Evolutionary conservation across 2,888 invertebrate genomes (phyloP).

Genomic region (Tridacna gigas): DNA sequence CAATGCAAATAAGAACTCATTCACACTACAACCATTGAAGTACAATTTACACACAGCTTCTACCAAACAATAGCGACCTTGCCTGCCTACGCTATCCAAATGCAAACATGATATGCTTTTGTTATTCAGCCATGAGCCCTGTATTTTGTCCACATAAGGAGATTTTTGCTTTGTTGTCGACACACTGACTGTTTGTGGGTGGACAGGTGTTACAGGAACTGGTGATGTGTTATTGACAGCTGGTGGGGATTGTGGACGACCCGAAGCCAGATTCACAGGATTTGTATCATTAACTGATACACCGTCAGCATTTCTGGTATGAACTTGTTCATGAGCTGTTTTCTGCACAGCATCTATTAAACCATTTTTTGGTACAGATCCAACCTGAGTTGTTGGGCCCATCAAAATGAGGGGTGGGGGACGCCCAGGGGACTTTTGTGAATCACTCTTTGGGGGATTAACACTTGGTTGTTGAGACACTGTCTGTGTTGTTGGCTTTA

Average conservation of each 20-base stretch:
- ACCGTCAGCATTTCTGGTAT: not conserved
- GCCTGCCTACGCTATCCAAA: constrained; percentile 64
- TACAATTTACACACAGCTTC: constrained; percentile 82
- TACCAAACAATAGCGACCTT: constrained; percentile 79
- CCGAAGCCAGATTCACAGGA: not conserved
- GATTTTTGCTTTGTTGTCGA: constrained; percentile 7
- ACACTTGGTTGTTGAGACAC: not conserved
- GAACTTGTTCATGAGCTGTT: not conserved
- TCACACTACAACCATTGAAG: constrained; percentile 79
- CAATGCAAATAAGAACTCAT: constrained; percentile 80
- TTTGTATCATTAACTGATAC: not conserved
- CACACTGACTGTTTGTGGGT: constrained; percentile 34
- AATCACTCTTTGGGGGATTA: constrained; percentile 6
- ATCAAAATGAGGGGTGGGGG: constrained; percentile 20
- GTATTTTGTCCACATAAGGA: constrained; percentile 58
- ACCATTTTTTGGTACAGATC: constrained; percentile 13
- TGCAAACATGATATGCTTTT: constrained; percentile 82
- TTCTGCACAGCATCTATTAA: not conserved
- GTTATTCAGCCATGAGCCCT: constrained; percentile 77
- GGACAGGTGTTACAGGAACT: constrained; percentile 15
- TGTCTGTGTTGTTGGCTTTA: not conserved
- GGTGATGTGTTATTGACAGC: not conserved
- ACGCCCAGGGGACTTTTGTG: constrained; percentile 1
- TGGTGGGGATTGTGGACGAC: no score
- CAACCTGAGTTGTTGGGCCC: not conserved